A percentile compares a stretch with the other conserved stretches of the same genome.
Evolutionary conservation across 2,113 vertebrate genomes (phyloP).

Genomic region (Ictalurus punctatus): DNA sequence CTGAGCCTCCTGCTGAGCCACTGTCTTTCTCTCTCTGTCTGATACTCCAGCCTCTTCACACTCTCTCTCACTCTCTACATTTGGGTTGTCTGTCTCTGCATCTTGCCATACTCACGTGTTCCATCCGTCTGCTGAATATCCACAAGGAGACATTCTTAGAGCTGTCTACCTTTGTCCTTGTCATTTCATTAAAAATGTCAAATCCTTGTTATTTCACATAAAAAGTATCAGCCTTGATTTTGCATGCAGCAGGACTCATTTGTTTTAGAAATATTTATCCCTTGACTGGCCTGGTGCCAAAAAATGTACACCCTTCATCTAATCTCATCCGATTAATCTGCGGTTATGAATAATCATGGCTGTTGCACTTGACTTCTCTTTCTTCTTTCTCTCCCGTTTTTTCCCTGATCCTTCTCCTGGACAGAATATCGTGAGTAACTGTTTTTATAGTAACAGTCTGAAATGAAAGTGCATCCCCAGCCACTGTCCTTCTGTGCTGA

Average conservation of each 20-base stretch:
- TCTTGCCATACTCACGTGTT: slow-evolving; percentile 16
- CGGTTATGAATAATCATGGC: neutral
- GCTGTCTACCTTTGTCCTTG: slow-evolving; percentile 9
- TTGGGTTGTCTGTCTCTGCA: slow-evolving; percentile 13
- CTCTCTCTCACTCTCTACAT: neutral
- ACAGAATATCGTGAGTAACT: slow-evolving; percentile 88
- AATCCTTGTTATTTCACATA: slow-evolving; percentile 6
- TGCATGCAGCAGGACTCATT: neutral
- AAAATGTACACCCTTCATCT: neutral
- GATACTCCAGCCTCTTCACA: slow-evolving; percentile 23
- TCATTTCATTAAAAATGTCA: slow-evolving; percentile 26
- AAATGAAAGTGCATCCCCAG: slow-evolving; percentile 1
- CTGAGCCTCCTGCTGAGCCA: slow-evolving; percentile 49
- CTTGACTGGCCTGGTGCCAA: neutral
- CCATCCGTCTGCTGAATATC: neutral
- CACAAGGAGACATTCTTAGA: neutral
- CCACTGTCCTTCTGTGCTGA: slow-evolving; percentile 53
- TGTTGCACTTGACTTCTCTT: slow-evolving; percentile 53
- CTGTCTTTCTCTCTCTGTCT: slow-evolving; percentile 33
- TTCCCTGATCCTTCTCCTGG: slow-evolving; percentile 49
- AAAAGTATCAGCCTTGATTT: slow-evolving; percentile 21
- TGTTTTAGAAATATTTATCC: neutral
- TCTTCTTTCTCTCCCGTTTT: slow-evolving; percentile 37
- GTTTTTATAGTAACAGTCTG: slow-evolving; percentile 30
- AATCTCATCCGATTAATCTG: neutral